Evolutionary conservation across 2,113 vertebrate genomes (phyloP).

Genomic region (Bubo blakistoni): DNA sequence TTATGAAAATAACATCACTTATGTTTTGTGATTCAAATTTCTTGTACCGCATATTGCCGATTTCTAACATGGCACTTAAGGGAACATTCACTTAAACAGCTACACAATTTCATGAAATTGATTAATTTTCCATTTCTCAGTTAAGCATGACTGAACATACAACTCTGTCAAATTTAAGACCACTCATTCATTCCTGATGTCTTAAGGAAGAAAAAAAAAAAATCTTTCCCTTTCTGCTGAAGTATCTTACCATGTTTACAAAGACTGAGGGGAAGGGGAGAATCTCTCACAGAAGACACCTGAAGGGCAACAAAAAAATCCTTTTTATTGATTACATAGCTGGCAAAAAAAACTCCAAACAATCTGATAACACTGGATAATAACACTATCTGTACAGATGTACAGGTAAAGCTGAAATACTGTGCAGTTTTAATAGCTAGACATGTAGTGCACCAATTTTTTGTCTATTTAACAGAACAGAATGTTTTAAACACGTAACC

Average conservation of each 20-base stretch:
- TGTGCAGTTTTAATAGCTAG: background rate
- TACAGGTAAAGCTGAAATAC: background rate
- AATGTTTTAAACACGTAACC: background rate
- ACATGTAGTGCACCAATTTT: background rate
- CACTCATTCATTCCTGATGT: background rate
- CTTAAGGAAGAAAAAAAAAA: background rate
- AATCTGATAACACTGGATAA: background rate
- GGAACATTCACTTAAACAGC: background rate
- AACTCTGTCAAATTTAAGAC: background rate
- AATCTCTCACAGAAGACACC: background rate
- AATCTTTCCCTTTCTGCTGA: background rate
- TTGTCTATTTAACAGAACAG: background rate
- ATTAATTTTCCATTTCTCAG: background rate
- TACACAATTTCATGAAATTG: background rate
- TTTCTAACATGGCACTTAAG: slow-evolving; percentile 19
- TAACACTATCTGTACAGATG: background rate
- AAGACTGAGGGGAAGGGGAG: background rate
- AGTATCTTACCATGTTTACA: background rate
- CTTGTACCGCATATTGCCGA: background rate
- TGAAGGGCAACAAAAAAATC: background rate
- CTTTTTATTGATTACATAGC: background rate
- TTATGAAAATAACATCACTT: slow-evolving; percentile 8
- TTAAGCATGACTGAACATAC: background rate
- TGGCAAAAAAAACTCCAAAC: background rate
- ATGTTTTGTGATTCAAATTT: background rate